Base-by-base conservation (phyloP, 2,113 vertebrate species). In the Sinocyclocheilus grahami region DNA sequence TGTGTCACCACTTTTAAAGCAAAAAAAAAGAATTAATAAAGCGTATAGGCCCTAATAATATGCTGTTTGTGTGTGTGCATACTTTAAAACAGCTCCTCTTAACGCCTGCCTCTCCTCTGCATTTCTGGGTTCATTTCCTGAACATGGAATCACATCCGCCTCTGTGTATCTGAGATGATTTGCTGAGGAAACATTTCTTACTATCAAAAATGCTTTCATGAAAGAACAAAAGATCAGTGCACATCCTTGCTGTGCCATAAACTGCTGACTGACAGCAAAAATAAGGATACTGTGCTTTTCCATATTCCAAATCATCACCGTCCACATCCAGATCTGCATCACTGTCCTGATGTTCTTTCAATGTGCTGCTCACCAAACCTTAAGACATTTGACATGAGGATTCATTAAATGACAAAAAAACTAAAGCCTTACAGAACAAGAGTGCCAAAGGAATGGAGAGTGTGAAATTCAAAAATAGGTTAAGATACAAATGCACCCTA, bases 291-390 rank as follows among this genome's bases (percentile, higher is more conserved):
- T 99, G 98, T 78, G 96, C 96, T 92, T 97, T 96, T 89, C 98
- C 98, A 0, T 99, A 99, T 88, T 98, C 97, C 90, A 98, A 99
- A 92, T 99, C 97, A 0, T 99, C 98, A 83, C 98, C 98, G 67
- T 99, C 98, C 88, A 99, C 97, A 30, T 99, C 98, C 92, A 99
- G 94, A 93, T 99, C 98, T 0, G 96, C 97, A 0, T 99, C 97
- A 0, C 98, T 99, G 94, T 99, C 98, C 0, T 97, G 96, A 88
- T 96, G 97, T 90, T 99, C 98, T 89, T 97, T 99, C 51, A 91
- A 87, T 0, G 96, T 96, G 0, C 96, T 96, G 94, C 97, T 97
- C 87, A 98, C 95, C 90, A 98, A 95, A 87, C 97, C 97, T 98
- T 92, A 69, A 58, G 20, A 16, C 18, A 51, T 76, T 76, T 76